phyloP scores from a whole-genome alignment of 1,140 invertebrate species.

The Aphidius gifuensis region DNA sequence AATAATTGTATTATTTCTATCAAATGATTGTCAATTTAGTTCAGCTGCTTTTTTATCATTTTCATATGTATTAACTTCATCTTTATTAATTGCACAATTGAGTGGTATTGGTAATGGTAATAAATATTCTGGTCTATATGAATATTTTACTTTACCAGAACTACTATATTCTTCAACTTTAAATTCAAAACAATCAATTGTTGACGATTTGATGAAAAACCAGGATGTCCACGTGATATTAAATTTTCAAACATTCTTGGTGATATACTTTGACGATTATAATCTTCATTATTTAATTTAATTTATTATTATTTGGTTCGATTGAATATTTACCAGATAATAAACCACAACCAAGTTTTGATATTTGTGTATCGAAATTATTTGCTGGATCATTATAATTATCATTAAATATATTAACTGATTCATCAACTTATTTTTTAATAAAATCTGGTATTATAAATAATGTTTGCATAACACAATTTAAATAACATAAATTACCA shows the following conservation, averaged over 20 bases:
- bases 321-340: too few relatives aligned
- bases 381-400: too few relatives aligned
- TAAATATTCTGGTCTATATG: constrained; percentile 35
- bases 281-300: too few relatives aligned
- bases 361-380: too few relatives aligned
- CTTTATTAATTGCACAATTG: constrained; percentile 73
- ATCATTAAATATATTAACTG: too few relatives aligned
- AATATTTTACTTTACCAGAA: constrained; percentile 80
- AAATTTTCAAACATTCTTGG: constrained; percentile 92
- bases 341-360: too few relatives aligned
- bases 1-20: constrained; percentile 32
- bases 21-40: constrained; percentile 55
- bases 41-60: constrained; percentile 65
- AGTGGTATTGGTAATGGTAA: constrained; percentile 83
- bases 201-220: constrained; percentile 93
- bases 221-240: constrained; percentile 85
- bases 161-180: constrained; percentile 85
- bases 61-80: constrained; percentile 68
- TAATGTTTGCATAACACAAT: constrained; percentile 88
- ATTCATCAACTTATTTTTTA: constrained; percentile 41
- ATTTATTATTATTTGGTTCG: too few relatives aligned
- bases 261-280: constrained; percentile 29
- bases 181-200: constrained; percentile 86
- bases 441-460: constrained; percentile 89
- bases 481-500: constrained; percentile 98